These are phyloP conservation scores for Sylvia atricapilla DNA, from an alignment of 2,113 vertebrate genomes.

Conservation along the genomic window DNA sequence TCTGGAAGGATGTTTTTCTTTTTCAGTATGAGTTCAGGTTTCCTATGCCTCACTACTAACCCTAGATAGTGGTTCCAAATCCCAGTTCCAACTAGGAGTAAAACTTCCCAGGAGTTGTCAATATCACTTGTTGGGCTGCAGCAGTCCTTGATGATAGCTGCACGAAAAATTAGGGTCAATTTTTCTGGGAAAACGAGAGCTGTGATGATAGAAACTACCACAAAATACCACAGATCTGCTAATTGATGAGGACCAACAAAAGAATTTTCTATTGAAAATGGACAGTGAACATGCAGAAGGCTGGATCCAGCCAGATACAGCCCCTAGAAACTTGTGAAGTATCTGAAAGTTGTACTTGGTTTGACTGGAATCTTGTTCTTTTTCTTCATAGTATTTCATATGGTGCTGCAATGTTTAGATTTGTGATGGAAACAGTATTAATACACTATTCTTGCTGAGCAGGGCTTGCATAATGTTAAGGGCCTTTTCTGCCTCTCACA, in stretches of 20 bases:
- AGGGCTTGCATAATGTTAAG: neutral
- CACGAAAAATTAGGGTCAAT: neutral
- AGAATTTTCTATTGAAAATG: neutral
- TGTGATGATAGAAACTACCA: neutral
- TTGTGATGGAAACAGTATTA: neutral
- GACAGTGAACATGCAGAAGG: neutral
- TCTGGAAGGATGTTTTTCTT: neutral
- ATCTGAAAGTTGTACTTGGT: neutral
- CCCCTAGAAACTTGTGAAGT: neutral
- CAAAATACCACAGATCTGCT: neutral
- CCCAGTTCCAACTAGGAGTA: neutral
- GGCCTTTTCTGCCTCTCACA: neutral
- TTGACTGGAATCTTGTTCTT: neutral
- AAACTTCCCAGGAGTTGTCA: neutral
- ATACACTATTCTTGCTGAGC: fast-evolving
- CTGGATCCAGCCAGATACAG: neutral
- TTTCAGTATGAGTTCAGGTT: neutral
- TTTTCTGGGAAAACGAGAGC: neutral
- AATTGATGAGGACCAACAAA: neutral
- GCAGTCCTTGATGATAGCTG: neutral
- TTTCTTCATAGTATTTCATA: fast-evolving
- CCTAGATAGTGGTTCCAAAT: neutral
- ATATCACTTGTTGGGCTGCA: neutral
- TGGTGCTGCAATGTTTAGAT: neutral
- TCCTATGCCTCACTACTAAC: neutral